These are phyloP conservation scores for Linnaemya vulpina DNA, from an alignment of 2,888 invertebrate genomes.

Conservation along the genomic window DNA sequence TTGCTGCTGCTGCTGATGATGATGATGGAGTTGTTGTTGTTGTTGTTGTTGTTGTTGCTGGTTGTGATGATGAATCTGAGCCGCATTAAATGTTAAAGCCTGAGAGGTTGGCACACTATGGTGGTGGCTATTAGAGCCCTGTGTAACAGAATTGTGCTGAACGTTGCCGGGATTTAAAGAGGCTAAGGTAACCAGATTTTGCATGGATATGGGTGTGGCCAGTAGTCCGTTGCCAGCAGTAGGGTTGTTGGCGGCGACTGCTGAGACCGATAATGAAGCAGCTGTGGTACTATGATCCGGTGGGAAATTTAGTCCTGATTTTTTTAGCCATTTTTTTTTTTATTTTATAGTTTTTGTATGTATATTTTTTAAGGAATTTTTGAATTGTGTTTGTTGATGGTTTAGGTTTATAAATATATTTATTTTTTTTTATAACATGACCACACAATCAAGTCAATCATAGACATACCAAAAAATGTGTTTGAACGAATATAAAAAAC, in stretches of 20 bases:
- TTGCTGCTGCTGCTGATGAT: conserved; percentile 75
- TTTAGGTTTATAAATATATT: conserved; percentile 74
- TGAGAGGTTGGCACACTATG: conserved; percentile 61
- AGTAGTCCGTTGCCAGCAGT: conserved; percentile 83
- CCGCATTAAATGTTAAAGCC: conserved; percentile 65
- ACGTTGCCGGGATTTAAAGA: conserved; percentile 72
- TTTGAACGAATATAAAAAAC: conserved; percentile 83
- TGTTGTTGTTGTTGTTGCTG: conserved; percentile 79
- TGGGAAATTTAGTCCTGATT: conserved; percentile 83
- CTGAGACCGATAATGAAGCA: conserved; percentile 80
- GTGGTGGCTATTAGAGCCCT: conserved; percentile 78
- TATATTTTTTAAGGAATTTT: conserved; percentile 77
- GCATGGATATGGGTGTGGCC: conserved; percentile 92
- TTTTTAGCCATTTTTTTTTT: conserved; percentile 79
- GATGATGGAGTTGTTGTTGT: conserved; percentile 78
- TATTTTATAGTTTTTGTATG: conserved; percentile 76
- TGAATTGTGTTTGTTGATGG: conserved; percentile 78
- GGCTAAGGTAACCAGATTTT: conserved; percentile 92
- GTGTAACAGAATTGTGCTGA: conserved; percentile 33
- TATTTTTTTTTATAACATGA: conserved; percentile 79
- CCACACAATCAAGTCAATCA: conserved; percentile 83
- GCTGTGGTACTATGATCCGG: conserved; percentile 83
- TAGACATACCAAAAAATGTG: conserved; percentile 83
- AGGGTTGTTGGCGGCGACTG: conserved; percentile 80
- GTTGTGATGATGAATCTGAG: conserved; percentile 82